Base-by-base conservation (phyloP, 2,888 invertebrate species). In the Drosophila borborema region DNA sequence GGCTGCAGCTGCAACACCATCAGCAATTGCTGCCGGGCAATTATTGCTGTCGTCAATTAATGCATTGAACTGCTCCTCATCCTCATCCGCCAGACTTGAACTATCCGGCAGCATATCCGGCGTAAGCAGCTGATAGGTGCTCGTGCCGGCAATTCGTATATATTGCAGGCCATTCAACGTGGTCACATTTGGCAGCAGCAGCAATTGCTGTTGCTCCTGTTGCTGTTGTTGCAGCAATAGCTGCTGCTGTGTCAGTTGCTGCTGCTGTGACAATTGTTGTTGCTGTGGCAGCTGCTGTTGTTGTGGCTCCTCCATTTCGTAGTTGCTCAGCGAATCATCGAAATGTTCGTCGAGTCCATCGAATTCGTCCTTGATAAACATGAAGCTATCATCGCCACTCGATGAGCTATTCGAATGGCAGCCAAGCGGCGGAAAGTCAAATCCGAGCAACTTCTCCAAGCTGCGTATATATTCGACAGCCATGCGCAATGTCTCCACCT, bases 401-500 rank as follows among this genome's bases (percentile, higher is more conserved):
- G 91, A 87, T 0, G 78, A 77, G 40, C 87, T 80, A 18, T 81
- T 80, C 38, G 74, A 81, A 36, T 76, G 74, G 40, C 77, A 63
- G 38, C 77, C 74, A 16, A 82, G 65, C 0, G 85, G 77, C 0
- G 92, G 92, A 56, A 92, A 92, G 68, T 96, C 96, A 61, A 96
- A 95, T 36, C 96, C 95, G 9, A 98, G 92, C 46, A 98, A 92
- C 82, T 95, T 95, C 91, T 98, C 97, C 60, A 98, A 93, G 74
- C 96, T 97, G 75, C 96, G 94, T 76, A 98, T 98, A 90, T 98
- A 98, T 90, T 98, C 97, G 0, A 98, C 97, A 9, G 98, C 98
- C 96, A 97, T 97, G 55, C 97, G 94, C 48, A 98, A 93, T 0
- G 98, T 98, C 93, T 98, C 98, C 3, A 97, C 97, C 94, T 97